Evolutionary conservation across 2,888 invertebrate species (phyloP).

Genomic region (Eristalinus aeneus): DNA sequence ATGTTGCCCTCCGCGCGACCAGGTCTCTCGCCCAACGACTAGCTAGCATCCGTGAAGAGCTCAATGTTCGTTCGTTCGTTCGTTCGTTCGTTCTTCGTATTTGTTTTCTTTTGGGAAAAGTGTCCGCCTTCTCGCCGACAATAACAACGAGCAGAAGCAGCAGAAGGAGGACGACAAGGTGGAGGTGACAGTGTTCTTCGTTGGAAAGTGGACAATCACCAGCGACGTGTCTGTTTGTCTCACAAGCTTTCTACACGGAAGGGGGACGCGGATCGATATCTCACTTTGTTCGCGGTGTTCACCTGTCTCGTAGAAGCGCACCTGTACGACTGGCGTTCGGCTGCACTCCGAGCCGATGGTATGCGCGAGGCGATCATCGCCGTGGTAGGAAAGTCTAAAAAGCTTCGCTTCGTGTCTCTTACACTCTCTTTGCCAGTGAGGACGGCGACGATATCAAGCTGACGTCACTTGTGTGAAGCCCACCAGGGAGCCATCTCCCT

Average conservation of each 20-base stretch:
- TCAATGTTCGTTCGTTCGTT: neutral
- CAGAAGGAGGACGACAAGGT: neutral
- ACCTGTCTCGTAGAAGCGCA: slow-evolving; percentile 67
- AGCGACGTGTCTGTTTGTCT: slow-evolving; percentile 2
- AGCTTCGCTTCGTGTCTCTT: slow-evolving; percentile 31
- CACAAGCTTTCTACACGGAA: slow-evolving; percentile 63
- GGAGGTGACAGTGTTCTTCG: slow-evolving; percentile 12
- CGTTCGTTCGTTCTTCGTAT: too few relatives aligned
- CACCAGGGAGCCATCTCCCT: neutral
- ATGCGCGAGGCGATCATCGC: slow-evolving; percentile 1
- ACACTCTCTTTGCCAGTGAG: neutral
- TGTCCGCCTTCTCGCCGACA: slow-evolving; percentile 33
- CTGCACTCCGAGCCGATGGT: neutral
- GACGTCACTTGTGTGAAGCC: neutral
- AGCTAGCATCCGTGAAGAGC: neutral
- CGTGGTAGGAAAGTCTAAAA: slow-evolving; percentile 38
- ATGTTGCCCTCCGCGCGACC: slow-evolving; percentile 30
- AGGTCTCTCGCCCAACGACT: slow-evolving; percentile 6
- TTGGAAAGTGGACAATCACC: slow-evolving; percentile 46
- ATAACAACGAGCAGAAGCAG: neutral
- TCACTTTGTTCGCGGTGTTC: slow-evolving; percentile 31
- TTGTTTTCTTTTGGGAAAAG: slow-evolving; percentile 19
- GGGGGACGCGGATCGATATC: neutral
- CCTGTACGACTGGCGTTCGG: slow-evolving; percentile 66
- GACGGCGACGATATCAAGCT: neutral